phyloP scores from a whole-genome alignment of 2,797 vertebrate genomes.

The Karalla daura region DNA sequence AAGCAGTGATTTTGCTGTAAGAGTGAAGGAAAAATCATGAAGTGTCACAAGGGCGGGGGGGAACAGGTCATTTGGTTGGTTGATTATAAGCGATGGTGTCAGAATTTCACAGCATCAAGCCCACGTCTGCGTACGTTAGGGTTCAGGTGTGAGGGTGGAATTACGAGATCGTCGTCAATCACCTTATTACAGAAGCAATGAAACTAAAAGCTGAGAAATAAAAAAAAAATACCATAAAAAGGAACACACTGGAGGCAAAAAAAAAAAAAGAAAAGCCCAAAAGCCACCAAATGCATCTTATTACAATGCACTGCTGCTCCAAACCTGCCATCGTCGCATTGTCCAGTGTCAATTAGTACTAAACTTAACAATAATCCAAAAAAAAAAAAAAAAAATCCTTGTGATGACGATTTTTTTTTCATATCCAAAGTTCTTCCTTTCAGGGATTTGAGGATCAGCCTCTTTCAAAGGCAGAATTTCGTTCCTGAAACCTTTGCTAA shows the following conservation, averaged over 20 bases:
- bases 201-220: conserved; percentile 91
- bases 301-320: conserved; percentile 87
- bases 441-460: conserved; percentile 87
- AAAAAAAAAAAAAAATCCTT: conserved; percentile 79
- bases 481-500: conserved; percentile 72
- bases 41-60: conserved; percentile 88
- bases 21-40: conserved; percentile 77
- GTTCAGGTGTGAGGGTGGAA: conserved; percentile 81
- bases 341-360: conserved; percentile 98
- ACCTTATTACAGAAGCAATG: conserved; percentile 94
- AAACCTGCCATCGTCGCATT: conserved; percentile 88
- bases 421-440: conserved; percentile 80
- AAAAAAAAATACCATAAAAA: conserved; percentile 78
- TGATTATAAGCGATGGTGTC: conserved; percentile 84
- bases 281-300: conserved; percentile 85
- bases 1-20: conserved; percentile 86
- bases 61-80: conserved; percentile 81
- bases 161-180: conserved; percentile 86
- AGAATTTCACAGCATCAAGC: conserved; percentile 93
- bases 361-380: conserved; percentile 79
- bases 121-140: conserved; percentile 89
- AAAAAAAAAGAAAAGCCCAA: conserved; percentile 89
- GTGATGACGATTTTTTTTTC: conserved; percentile 83
- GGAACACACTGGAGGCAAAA: conserved; percentile 92
- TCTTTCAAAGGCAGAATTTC: conserved; percentile 88